Conservation (phyloP, 1,140 invertebrate genomes). For the Trypoxylus dichotomus region DNA sequence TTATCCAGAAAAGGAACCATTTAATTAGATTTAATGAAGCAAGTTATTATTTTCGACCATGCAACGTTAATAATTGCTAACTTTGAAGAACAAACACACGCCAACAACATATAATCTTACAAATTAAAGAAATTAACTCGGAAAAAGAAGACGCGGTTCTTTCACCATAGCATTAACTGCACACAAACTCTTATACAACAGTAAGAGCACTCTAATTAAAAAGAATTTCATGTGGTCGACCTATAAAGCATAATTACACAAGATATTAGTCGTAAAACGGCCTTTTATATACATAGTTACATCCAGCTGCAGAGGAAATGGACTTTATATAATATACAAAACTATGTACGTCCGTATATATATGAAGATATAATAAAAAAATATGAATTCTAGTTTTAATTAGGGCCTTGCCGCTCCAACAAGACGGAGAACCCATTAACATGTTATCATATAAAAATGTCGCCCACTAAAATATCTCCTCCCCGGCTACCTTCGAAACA, state of each 20-base stretch:
- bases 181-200: not conserved
- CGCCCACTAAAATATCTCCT: constrained; percentile 10
- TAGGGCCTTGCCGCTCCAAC: not conserved
- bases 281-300: not conserved
- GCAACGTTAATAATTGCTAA: too few species aligned
- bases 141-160: not conserved
- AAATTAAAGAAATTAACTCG: not conserved
- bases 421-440: not conserved
- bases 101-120: not conserved
- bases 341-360: not conserved
- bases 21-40: not conserved
- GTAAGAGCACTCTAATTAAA: not conserved
- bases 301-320: not conserved
- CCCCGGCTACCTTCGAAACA: constrained; percentile 32
- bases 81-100: too few species aligned
- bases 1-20: not conserved
- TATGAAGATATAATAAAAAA: not conserved
- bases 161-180: not conserved
- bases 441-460: constrained; percentile 23
- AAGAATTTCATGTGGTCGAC: not conserved
- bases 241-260: not conserved
- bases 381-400: constrained; percentile 25
- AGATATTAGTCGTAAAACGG: not conserved
- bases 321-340: not conserved
- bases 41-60: not conserved